These are phyloP conservation scores for Eudyptes chrysolophus DNA, from an alignment of 2,113 vertebrate genomes.

Conservation along the genomic window DNA sequence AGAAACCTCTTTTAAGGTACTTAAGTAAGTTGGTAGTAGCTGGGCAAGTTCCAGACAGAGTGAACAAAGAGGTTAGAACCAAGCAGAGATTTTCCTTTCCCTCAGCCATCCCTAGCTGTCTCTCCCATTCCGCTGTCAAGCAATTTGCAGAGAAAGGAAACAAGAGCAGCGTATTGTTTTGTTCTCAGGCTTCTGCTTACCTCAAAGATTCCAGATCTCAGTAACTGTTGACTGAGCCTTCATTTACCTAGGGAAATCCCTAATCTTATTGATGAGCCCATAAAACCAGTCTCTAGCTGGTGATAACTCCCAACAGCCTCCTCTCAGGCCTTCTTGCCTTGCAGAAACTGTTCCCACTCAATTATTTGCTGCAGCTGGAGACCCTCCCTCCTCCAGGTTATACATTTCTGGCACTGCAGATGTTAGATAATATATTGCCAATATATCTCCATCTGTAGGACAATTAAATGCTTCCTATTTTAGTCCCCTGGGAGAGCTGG, in stretches of 20 bases:
- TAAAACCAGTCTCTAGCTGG: not conserved
- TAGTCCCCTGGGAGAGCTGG: not conserved
- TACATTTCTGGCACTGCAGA: not conserved
- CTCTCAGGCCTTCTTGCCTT: not conserved
- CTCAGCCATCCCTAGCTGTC: not conserved
- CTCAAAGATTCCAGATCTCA: not conserved
- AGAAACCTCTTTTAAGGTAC: not conserved
- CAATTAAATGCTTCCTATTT: not conserved
- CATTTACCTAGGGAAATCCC: slow-evolving; percentile 6
- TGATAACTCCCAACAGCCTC: not conserved
- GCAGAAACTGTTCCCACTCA: not conserved
- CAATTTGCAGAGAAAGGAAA: not conserved
- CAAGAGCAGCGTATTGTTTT: not conserved
- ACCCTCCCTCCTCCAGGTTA: not conserved
- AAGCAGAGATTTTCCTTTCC: not conserved
- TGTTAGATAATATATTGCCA: not conserved
- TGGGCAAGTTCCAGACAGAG: not conserved
- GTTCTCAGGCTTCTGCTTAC: slow-evolving; percentile 2
- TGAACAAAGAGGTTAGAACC: not conserved
- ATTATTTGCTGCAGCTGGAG: not conserved
- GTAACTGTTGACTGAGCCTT: not conserved
- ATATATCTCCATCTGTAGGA: not conserved
- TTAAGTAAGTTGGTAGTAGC: not conserved
- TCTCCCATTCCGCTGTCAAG: slow-evolving; percentile 16
- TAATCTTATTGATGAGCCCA: not conserved